A percentile compares a stretch with the other conserved stretches of the same genome.
phyloP scores from a whole-genome alignment of 92 coral and sea anemone genomes.

The Blastomussa wellsi region DNA sequence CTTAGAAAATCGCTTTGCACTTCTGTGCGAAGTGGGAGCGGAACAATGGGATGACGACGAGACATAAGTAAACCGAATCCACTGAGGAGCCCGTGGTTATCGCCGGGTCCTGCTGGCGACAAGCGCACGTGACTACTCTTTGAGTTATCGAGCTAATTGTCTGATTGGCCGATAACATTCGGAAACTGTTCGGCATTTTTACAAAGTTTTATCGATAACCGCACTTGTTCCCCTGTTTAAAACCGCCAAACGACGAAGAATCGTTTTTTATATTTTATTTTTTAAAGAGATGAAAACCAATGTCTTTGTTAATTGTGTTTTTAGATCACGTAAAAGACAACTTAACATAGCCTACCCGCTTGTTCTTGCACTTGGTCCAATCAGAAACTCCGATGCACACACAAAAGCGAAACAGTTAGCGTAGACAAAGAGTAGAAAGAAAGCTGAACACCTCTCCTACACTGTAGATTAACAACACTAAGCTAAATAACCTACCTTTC shows the following conservation, averaged over 20 bases:
- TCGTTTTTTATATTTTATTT: not conserved
- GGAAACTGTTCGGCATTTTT: not conserved
- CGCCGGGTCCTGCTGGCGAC: not conserved
- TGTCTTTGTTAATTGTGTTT: not conserved
- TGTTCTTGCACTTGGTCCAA: too few relatives aligned
- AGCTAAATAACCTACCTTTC: too few relatives aligned
- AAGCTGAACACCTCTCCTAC: too few relatives aligned
- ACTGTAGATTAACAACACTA: too few relatives aligned
- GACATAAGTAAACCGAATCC: not conserved
- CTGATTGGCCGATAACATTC: not conserved
- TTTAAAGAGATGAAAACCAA: not conserved
- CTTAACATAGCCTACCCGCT: too few relatives aligned
- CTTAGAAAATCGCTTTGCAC: constrained; percentile 9
- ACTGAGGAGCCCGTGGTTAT: not conserved
- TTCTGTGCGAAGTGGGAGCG: not conserved
- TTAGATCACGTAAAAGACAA: not conserved
- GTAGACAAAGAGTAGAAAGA: too few relatives aligned
- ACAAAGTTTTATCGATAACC: not conserved
- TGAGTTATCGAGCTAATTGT: not conserved
- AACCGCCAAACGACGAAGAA: not conserved
- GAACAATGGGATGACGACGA: not conserved
- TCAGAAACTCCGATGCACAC: too few relatives aligned
- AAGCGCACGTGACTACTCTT: not conserved
- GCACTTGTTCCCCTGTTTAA: not conserved
- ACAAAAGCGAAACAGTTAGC: too few relatives aligned